Conservation (phyloP, 2,888 invertebrate genomes). For the Neocrepidodera transversa region DNA sequence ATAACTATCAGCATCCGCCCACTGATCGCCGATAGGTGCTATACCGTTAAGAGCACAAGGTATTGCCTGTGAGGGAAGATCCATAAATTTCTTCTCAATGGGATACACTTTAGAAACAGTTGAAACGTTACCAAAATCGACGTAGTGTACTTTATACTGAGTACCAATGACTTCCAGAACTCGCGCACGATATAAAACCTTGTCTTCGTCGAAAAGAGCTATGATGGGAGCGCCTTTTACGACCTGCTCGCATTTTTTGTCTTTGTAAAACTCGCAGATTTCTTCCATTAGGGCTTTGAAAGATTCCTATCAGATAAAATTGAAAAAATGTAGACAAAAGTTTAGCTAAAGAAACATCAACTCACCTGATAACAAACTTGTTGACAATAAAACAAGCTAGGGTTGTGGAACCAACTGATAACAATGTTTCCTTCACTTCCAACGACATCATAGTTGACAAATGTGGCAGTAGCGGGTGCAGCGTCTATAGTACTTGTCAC, state of each 20-base stretch:
- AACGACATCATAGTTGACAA: slow-evolving; percentile 51
- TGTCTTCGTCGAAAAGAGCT: slow-evolving; percentile 75
- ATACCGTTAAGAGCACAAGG: slow-evolving; percentile 72
- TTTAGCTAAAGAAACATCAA: no score
- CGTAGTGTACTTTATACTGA: slow-evolving; percentile 65
- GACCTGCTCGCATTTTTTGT: slow-evolving; percentile 51
- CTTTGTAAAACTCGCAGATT: slow-evolving; percentile 73
- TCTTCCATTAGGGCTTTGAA: slow-evolving; percentile 75
- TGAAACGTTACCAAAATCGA: slow-evolving; percentile 79
- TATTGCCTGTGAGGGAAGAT: slow-evolving; percentile 74
- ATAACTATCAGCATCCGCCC: slow-evolving; percentile 66
- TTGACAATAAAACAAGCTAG: slow-evolving; percentile 71
- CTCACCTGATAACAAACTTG: slow-evolving; percentile 49
- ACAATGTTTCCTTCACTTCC: slow-evolving; percentile 65
- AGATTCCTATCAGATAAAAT: slow-evolving; percentile 53
- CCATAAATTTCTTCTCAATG: slow-evolving; percentile 70
- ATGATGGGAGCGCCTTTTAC: slow-evolving; percentile 71
- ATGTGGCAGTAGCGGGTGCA: slow-evolving; percentile 48
- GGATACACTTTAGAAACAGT: slow-evolving; percentile 75
- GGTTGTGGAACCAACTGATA: slow-evolving; percentile 79
- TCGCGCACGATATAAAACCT: slow-evolving; percentile 74
- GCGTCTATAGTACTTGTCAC: slow-evolving; percentile 44
- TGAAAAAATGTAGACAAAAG: not conserved
- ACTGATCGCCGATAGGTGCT: slow-evolving; percentile 65
- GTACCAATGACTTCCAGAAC: slow-evolving; percentile 62